These are phyloP conservation scores for Pycnonotus jocosus DNA, from an alignment of 2,113 vertebrate genomes.

Conservation along the genomic window DNA sequence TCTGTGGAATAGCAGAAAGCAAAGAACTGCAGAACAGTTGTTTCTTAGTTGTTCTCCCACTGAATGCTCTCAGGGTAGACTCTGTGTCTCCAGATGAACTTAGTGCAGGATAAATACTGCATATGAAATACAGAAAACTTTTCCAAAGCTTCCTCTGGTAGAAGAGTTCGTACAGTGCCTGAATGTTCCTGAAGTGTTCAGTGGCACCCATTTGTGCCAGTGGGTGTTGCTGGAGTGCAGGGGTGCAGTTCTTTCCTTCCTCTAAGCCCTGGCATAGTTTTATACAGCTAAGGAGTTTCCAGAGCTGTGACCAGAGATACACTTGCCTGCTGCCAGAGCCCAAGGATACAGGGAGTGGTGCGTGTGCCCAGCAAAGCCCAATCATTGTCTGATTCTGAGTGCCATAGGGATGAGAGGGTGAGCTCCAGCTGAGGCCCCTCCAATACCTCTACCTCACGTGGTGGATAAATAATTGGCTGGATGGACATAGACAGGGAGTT, in stretches of 20 bases:
- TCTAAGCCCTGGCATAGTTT: background rate
- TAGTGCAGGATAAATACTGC: background rate
- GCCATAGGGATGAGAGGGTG: background rate
- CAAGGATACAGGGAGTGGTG: accelerated
- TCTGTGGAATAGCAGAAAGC: background rate
- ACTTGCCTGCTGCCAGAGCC: background rate
- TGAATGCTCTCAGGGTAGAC: background rate
- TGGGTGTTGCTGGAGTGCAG: background rate
- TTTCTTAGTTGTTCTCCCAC: background rate
- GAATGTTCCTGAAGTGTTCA: background rate
- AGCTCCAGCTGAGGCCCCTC: background rate
- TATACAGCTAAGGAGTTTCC: background rate
- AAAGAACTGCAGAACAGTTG: background rate
- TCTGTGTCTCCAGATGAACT: background rate
- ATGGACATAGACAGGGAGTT: accelerated
- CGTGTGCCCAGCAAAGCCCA: background rate
- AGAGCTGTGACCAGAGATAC: background rate
- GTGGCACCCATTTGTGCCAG: background rate
- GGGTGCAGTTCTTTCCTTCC: background rate
- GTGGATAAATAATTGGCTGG: background rate
- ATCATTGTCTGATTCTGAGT: background rate
- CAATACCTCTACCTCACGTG: background rate
- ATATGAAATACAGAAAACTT: background rate
- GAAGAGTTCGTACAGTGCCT: background rate
- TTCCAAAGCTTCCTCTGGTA: background rate